Evolutionary conservation across 2,888 invertebrate genomes (phyloP).

Genomic region (Acrocera orbiculus): DNA sequence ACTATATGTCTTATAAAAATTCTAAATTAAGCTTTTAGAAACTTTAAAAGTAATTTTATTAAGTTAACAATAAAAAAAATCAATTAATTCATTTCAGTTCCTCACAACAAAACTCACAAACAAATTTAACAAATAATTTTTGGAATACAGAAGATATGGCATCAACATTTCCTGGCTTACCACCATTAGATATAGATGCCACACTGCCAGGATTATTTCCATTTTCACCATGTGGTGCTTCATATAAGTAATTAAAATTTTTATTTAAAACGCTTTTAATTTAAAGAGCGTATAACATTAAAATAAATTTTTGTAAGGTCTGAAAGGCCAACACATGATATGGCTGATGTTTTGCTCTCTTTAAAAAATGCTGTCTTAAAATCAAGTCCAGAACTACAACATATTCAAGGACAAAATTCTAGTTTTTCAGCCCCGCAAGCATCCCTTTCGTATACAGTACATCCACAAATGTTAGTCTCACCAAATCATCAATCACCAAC

Average conservation of each 20-base stretch:
- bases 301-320: constrained; percentile 19
- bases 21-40: too few species aligned
- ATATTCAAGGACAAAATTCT: constrained; percentile 25
- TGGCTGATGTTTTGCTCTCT: constrained; percentile 76
- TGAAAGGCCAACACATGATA: constrained; percentile 47
- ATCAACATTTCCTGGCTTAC: constrained; percentile 62
- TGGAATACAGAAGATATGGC: constrained; percentile 58
- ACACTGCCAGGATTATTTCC: constrained; percentile 72
- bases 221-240: constrained; percentile 63
- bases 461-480: constrained; percentile 47
- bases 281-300: neutral
- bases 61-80: too few species aligned
- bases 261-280: neutral
- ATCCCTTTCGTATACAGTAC: constrained; percentile 35
- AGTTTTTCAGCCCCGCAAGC: constrained; percentile 31
- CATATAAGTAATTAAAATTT: constrained; percentile 47
- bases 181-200: constrained; percentile 71
- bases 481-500: constrained; percentile 25
- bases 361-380: constrained; percentile 77
- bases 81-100: constrained; percentile 12
- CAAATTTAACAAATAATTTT: constrained; percentile 27
- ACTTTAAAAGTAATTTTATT: too few species aligned
- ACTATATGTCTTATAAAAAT: too few species aligned
- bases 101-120: constrained; percentile 16
- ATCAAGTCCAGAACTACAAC: constrained; percentile 38